A percentile compares a stretch with the other conserved stretches of the same genome.
Evolutionary conservation across 2,888 invertebrate genomes (phyloP).

Genomic region (Scelioninae gen. 2): DNA sequence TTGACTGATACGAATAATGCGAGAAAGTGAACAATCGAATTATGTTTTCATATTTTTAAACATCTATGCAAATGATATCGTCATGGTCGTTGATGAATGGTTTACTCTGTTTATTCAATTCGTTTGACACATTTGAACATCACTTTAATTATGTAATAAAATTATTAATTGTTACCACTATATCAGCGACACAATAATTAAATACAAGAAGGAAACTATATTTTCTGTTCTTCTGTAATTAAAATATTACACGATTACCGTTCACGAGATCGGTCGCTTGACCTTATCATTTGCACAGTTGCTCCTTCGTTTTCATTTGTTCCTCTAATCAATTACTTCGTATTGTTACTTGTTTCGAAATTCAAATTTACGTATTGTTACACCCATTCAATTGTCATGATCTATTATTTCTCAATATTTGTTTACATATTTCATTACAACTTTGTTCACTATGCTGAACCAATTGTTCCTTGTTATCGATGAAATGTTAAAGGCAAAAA

Average conservation of each 20-base stretch:
- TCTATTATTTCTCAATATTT: background rate
- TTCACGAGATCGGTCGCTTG: constrained; percentile 1
- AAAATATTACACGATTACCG: background rate
- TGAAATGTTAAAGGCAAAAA: constrained; percentile 60
- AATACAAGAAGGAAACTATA: background rate
- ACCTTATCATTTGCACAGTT: constrained; percentile 42
- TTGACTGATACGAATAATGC: constrained; percentile 33
- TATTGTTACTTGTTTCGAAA: constrained; percentile 29
- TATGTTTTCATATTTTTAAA: background rate
- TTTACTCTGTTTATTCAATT: too few relatives aligned
- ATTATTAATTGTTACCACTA: too few relatives aligned
- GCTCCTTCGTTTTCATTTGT: constrained; percentile 34
- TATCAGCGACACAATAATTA: too few relatives aligned
- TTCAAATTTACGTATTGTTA: constrained; percentile 44
- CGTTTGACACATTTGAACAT: too few relatives aligned
- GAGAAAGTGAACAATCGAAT: constrained; percentile 1
- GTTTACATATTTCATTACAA: constrained; percentile 26
- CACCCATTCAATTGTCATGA: background rate
- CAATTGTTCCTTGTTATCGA: constrained; percentile 25
- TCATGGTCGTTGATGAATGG: background rate
- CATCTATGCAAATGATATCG: constrained; percentile 22
- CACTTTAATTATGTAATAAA: too few relatives aligned
- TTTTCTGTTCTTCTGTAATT: background rate
- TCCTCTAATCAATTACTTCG: constrained; percentile 22
- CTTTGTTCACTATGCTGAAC: background rate